Percentiles rank a stretch among this genome's conserved stretches.
phyloP scores from a whole-genome alignment of 2,797 vertebrate species.

The Fistularia commersonii region DNA sequence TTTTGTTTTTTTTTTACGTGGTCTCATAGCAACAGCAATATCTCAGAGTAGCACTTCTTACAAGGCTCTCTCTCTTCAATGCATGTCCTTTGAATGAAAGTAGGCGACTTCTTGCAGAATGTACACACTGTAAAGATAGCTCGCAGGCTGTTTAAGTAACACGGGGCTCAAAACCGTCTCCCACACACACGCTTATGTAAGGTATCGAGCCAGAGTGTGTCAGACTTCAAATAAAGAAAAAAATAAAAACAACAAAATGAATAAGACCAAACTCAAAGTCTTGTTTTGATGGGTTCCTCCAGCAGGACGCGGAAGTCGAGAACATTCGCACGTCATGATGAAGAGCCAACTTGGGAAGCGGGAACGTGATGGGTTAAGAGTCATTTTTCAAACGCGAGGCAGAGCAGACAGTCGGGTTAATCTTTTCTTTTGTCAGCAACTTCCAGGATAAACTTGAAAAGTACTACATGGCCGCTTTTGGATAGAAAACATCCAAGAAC shows the following conservation, averaged over 20 bases:
- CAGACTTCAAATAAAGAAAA: slow-evolving; percentile 50
- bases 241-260: slow-evolving; percentile 16
- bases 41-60: slow-evolving; percentile 33
- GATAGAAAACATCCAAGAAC: too few species aligned
- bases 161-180: slow-evolving; percentile 50
- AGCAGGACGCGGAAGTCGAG: too few species aligned
- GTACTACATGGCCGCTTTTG: too few species aligned
- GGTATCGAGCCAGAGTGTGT: slow-evolving; percentile 51
- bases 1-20: slow-evolving; percentile 14
- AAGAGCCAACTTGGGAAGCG: too few species aligned
- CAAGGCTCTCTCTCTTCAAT: slow-evolving; percentile 40
- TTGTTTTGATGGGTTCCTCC: too few species aligned
- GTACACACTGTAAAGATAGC: slow-evolving; percentile 56
- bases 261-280: slow-evolving; percentile 31
- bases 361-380: too few species aligned
- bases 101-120: slow-evolving; percentile 47
- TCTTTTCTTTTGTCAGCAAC: too few species aligned
- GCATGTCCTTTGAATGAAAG: slow-evolving; percentile 44
- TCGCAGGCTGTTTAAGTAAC: slow-evolving; percentile 37
- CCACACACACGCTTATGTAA: slow-evolving; percentile 66
- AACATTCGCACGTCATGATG: too few species aligned
- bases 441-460: too few species aligned
- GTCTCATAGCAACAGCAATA: slow-evolving; percentile 65
- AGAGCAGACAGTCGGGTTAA: too few species aligned
- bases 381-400: too few species aligned